Conservation (phyloP, 1,140 invertebrate species). For the Ephestia elutella region DNA sequence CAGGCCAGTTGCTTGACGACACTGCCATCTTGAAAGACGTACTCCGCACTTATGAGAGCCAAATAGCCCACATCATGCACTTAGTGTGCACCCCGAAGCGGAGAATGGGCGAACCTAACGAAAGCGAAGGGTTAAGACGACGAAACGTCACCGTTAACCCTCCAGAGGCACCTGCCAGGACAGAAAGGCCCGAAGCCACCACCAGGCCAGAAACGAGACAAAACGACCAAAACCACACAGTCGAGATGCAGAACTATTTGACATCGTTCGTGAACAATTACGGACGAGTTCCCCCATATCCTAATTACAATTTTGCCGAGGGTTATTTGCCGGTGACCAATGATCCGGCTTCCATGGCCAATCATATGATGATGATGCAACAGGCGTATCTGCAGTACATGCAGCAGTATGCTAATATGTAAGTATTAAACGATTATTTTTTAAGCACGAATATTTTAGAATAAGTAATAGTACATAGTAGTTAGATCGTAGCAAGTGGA, state of each 20-base stretch:
- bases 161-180: neutral
- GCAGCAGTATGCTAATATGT: conserved; percentile 87
- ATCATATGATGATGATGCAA: conserved; percentile 80
- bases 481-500: too few relatives aligned
- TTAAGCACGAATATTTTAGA: too few relatives aligned
- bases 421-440: conserved; percentile 25
- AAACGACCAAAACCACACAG: conserved; percentile 64
- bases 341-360: conserved; percentile 68
- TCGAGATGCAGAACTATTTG: conserved; percentile 66
- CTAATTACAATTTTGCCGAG: conserved; percentile 48
- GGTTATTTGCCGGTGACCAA: conserved; percentile 49
- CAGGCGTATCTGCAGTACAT: conserved; percentile 90
- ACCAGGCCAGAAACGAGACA: conserved; percentile 54
- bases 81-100: conserved; percentile 81
- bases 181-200: conserved; percentile 18
- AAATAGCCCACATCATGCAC: conserved; percentile 86
- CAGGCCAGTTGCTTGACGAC: conserved; percentile 89
- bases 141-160: conserved; percentile 39
- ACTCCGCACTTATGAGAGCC: conserved; percentile 82
- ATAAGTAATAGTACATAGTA: too few relatives aligned
- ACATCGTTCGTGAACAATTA: conserved; percentile 59
- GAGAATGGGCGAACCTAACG: conserved; percentile 35
- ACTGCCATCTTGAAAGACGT: conserved; percentile 86
- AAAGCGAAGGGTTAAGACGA: conserved; percentile 49
- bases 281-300: conserved; percentile 58